phyloP scores from a whole-genome alignment of 2,797 vertebrate genomes.

The Varecia variegata region DNA sequence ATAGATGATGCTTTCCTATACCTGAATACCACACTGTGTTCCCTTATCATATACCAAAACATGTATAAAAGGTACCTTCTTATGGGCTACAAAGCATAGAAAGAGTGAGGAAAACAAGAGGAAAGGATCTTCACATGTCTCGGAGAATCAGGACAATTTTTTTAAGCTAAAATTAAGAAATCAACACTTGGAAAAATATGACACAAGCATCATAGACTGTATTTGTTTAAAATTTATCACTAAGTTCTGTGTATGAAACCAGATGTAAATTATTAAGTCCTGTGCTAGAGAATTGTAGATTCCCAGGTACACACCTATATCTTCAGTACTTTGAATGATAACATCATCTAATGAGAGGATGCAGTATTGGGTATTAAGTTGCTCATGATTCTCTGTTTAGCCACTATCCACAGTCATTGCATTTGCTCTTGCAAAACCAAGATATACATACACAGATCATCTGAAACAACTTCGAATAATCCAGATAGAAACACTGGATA shows the following conservation, averaged over 20 bases:
- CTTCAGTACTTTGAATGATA: background rate
- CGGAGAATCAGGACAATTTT: background rate
- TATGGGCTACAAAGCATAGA: background rate
- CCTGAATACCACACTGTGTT: background rate
- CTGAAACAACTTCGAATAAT: slow-evolving; percentile 28
- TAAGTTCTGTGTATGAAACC: background rate
- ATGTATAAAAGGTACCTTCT: background rate
- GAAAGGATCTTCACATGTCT: background rate
- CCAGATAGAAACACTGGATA: background rate
- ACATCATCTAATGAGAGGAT: background rate
- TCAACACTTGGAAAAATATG: background rate
- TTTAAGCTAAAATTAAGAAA: slow-evolving; percentile 27
- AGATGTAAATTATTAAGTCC: background rate
- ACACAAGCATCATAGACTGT: background rate
- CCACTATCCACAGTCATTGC: background rate
- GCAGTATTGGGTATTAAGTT: background rate
- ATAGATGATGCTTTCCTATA: background rate
- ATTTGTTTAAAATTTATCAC: background rate
- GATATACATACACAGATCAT: background rate
- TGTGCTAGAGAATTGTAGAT: background rate
- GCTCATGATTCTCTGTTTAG: background rate
- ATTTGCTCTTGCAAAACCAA: background rate
- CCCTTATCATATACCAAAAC: background rate
- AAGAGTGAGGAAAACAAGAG: background rate
- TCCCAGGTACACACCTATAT: background rate